These are phyloP conservation scores for Phaedon cochleariae DNA, from an alignment of 2,888 invertebrate species.

Conservation along the genomic window DNA sequence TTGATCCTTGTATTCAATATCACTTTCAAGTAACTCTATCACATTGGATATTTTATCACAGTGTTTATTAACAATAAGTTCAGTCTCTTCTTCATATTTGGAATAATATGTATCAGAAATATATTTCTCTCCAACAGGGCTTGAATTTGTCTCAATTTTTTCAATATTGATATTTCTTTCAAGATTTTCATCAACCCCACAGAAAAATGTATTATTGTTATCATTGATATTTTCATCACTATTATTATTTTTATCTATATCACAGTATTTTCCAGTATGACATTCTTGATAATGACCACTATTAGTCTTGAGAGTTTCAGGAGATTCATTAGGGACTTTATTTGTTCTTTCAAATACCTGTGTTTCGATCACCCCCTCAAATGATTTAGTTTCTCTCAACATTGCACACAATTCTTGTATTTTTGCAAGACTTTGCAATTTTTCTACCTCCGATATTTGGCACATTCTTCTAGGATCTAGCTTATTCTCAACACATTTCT, in stretches of 20 bases:
- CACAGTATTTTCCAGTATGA: conserved; percentile 17
- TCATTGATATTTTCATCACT: conserved; percentile 17
- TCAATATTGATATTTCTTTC: not conserved
- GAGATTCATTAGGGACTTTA: not conserved
- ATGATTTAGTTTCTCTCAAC: not conserved
- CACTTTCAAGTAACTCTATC: no score
- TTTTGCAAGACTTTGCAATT: conserved; percentile 1
- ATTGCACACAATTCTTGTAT: conserved; percentile 1
- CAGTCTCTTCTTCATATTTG: conserved; percentile 24
- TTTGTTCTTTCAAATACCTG: no score
- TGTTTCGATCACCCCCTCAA: not conserved
- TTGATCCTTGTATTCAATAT: conserved; percentile 16
- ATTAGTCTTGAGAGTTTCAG: not conserved
- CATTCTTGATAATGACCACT: not conserved
- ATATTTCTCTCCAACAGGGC: not conserved
- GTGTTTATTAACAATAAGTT: not conserved
- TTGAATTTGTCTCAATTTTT: no score
- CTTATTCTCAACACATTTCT: not conserved
- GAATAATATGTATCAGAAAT: no score
- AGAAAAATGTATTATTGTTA: not conserved
- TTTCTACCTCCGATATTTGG: not conserved
- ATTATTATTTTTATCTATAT: conserved; percentile 30
- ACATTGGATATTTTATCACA: no score
- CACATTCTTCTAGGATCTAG: not conserved
- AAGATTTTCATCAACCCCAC: conserved; percentile 6